A percentile compares a stretch with the other conserved stretches of the same genome.
Conservation (phyloP, 2,888 invertebrate species). For the Drepanosiphum platanoidis region DNA sequence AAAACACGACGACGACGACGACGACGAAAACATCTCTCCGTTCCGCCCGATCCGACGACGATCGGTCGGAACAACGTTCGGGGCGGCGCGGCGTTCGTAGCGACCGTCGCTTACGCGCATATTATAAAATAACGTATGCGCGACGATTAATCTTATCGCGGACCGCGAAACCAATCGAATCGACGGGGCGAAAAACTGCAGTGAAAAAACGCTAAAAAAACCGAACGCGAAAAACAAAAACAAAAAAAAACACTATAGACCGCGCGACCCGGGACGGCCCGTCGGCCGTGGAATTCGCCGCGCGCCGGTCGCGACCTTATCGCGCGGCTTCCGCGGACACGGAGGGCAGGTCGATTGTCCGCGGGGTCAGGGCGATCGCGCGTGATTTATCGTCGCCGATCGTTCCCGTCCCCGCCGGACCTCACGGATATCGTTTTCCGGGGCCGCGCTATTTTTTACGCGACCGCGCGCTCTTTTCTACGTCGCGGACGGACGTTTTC, state of each 20-base stretch:
- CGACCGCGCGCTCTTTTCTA: background rate
- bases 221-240: background rate
- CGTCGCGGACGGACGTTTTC: background rate
- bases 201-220: no score
- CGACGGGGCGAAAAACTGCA: background rate
- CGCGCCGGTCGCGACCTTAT: background rate
- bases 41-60: background rate
- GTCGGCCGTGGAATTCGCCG: background rate
- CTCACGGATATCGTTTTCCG: no score
- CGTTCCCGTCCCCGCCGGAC: background rate
- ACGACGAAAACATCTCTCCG: no score
- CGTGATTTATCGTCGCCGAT: constrained; percentile 28
- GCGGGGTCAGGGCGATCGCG: background rate
- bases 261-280: background rate
- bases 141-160: constrained; percentile 23
- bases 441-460: background rate
- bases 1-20: no score
- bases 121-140: background rate
- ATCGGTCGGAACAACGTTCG: constrained; percentile 35
- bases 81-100: no score
- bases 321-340: no score
- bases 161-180: constrained; percentile 5
- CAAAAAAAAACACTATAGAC: background rate
- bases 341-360: constrained; percentile 26
- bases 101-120: background rate